These are phyloP conservation scores for Aplochiton taeniatus DNA, from an alignment of 2,797 vertebrate species.

Conservation along the genomic window DNA sequence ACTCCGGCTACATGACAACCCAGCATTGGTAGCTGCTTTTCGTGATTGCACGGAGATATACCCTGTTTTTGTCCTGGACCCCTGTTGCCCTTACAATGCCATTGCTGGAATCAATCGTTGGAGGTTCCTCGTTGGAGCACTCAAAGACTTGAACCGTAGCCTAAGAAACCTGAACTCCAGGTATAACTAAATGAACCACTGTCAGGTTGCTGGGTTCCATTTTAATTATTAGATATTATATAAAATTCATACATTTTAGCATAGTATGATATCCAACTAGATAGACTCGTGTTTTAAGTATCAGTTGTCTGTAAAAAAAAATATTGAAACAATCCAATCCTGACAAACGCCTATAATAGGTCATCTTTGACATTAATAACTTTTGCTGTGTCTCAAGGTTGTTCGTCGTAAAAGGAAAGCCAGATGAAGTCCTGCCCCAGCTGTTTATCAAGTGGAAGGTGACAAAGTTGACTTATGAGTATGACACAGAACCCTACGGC, in stretches of 20 bases:
- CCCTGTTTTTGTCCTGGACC: constrained; percentile 75
- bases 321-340: too few relatives aligned
- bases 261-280: too few relatives aligned
- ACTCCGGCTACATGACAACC: constrained; percentile 78
- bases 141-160: constrained; percentile 73
- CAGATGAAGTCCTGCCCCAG: constrained; percentile 68
- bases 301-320: too few relatives aligned
- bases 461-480: constrained; percentile 70
- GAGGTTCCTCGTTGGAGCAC: constrained; percentile 70
- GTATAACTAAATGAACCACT: constrained; percentile 33
- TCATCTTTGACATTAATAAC: background rate
- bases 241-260: too few relatives aligned
- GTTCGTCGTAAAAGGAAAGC: constrained; percentile 71
- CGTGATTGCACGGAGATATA: constrained; percentile 65
- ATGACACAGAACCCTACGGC: constrained; percentile 74
- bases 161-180: constrained; percentile 73
- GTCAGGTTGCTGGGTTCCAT: background rate
- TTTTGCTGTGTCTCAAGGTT: constrained; percentile 53
- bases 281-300: too few relatives aligned
- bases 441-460: constrained; percentile 71
- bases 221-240: background rate
- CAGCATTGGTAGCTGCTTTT: constrained; percentile 65
- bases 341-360: too few relatives aligned
- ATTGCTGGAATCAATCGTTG: constrained; percentile 59
- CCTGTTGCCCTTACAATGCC: constrained; percentile 54